Evolutionary conservation across 2,888 invertebrate genomes (phyloP).

Genomic region (Melipona beecheii): DNA sequence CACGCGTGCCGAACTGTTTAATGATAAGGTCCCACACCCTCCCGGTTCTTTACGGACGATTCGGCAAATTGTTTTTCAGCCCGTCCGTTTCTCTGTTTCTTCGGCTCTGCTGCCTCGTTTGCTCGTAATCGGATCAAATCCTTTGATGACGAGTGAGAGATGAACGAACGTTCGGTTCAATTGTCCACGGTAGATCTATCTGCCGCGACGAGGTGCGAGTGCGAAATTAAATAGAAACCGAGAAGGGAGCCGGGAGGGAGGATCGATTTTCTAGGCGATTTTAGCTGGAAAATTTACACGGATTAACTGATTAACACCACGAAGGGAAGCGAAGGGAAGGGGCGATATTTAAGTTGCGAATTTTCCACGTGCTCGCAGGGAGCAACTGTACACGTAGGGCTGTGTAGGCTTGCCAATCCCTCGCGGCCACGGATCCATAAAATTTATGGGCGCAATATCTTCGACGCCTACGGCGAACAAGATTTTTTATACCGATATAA

Average conservation of each 20-base stretch:
- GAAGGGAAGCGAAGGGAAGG: neutral
- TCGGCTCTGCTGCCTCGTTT: neutral
- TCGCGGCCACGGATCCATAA: neutral
- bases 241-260: too few species aligned
- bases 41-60: neutral
- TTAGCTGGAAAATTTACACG: neutral
- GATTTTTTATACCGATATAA: conserved; percentile 22
- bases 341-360: neutral
- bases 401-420: neutral
- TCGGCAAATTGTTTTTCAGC: conserved; percentile 10
- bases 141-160: neutral
- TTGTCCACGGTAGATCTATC: neutral
- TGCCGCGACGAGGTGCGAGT: too few species aligned
- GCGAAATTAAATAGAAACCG: neutral
- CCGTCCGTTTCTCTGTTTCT: neutral
- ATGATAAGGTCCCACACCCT: neutral
- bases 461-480: neutral
- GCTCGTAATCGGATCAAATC: neutral
- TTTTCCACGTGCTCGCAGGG: neutral
- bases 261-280: neutral
- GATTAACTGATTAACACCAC: neutral
- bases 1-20: neutral
- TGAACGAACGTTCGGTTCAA: neutral
- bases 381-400: neutral
- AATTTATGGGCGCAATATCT: conserved; percentile 15